A percentile compares a stretch with the other conserved stretches of the same genome.
Conservation (phyloP, 2,888 invertebrate genomes). For the Hemithea aestivaria region DNA sequence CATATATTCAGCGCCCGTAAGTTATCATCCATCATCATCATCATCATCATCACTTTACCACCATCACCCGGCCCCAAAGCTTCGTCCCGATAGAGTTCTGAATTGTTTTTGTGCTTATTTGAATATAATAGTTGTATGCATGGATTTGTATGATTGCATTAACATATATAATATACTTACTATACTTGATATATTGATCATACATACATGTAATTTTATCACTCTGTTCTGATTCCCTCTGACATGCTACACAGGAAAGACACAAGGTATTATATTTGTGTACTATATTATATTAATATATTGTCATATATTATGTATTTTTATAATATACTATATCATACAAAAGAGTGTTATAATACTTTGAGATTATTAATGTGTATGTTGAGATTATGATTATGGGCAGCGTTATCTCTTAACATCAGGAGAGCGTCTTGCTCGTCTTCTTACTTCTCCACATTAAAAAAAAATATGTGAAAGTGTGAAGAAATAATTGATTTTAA, state of each 20-base stretch:
- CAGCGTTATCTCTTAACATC: too few species aligned
- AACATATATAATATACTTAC: constrained; percentile 14
- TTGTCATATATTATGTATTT: not conserved
- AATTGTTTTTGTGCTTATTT: constrained; percentile 62
- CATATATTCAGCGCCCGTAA: constrained; percentile 60
- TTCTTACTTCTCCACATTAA: too few species aligned
- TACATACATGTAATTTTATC: constrained; percentile 22
- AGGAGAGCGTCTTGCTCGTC: too few species aligned
- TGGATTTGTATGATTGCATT: constrained; percentile 23
- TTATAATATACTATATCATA: too few species aligned
- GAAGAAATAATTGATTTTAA: too few species aligned
- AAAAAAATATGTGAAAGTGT: too few species aligned
- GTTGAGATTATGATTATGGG: too few species aligned
- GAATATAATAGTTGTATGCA: constrained; percentile 34
- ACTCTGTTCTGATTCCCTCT: constrained; percentile 24
- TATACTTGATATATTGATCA: constrained; percentile 16
- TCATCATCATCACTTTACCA: constrained; percentile 27
- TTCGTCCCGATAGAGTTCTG: constrained; percentile 59
- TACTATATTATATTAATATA: constrained; percentile 2
- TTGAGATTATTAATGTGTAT: too few species aligned
- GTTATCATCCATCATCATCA: constrained; percentile 38
- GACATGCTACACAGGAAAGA: constrained; percentile 30
- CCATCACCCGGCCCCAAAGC: constrained; percentile 48
- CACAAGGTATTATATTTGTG: constrained; percentile 21
- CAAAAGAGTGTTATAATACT: too few species aligned